Base-by-base conservation (phyloP, 2,113 vertebrate species). In the Poecile atricapillus region DNA sequence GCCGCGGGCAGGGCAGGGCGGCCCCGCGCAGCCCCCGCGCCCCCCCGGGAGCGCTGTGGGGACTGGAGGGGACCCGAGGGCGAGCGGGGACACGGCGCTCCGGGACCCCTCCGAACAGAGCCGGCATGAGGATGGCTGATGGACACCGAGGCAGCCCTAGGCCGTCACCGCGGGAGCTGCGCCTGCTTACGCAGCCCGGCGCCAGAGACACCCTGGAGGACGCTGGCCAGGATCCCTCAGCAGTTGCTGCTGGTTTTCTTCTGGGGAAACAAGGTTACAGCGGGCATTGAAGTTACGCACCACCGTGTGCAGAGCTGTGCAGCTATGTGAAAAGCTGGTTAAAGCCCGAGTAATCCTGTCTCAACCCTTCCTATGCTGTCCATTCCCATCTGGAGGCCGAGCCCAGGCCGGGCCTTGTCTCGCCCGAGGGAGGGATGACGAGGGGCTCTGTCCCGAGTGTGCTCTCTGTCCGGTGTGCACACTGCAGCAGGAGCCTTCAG, bases 381-480 rank as follows among this genome's bases (percentile, higher is more conserved):
- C n/a, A 2, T 52, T 43, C 30, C 53, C 43, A 12, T 5, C 15
- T 1, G 4, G 37, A 15, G 50, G 30, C 52, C 11, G 9, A 56
- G 37, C 15, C 35, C 49, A n/a, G n/a, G 39, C 58, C 27, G n/a
- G n/a, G 41, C 59, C 31, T 50, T 5, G 24, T 25, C 35, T 17
- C 9, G 33, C 15, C 43, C 21, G 5, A 2, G 63, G 49, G 19
- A 44, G 35, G 41, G 19, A 4, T 49, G 33, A 2, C 5, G 5
- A 3, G 30, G 10, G 0, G 2, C 68, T 10, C 63, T 31, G 0
- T 13, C 43, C 62, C 7, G 4, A 3, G 31, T 5, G 1, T 30
- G 0, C 31, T 31, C 63, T 8, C 64, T 30, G 1, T 15, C 33
- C 44, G 1, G 2, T 3, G 43, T 18, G 5, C 1, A 0, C 44